Conservation (phyloP, 2,797 vertebrate species). For the Zenarchopterus dispar region DNA sequence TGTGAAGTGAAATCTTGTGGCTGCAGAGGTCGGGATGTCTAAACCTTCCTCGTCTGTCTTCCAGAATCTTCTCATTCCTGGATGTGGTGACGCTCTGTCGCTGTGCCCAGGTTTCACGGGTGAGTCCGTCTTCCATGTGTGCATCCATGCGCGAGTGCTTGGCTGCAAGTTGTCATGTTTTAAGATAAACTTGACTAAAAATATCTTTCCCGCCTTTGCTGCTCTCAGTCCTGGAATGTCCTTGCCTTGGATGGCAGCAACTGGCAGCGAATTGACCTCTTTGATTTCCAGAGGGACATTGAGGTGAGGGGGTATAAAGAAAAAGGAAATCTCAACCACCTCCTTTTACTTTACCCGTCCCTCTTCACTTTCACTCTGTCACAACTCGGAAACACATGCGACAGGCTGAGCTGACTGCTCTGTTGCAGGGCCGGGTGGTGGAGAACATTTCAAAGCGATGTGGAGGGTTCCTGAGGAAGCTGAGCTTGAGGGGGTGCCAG, state of each 20-base stretch:
- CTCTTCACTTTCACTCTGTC: background rate
- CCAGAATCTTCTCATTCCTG: conserved; percentile 98
- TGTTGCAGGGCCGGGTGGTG: conserved; percentile 91
- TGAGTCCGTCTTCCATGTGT: conserved; percentile 81
- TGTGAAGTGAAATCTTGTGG: conserved; percentile 58
- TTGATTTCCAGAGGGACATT: conserved; percentile 98
- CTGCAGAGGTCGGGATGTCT: conserved; percentile 55
- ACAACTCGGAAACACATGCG: background rate
- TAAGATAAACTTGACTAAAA: conserved; percentile 17
- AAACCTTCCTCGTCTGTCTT: conserved; percentile 68
- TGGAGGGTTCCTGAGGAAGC: conserved; percentile 94
- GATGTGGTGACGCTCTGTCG: conserved; percentile 98
- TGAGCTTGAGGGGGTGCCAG: conserved; percentile 93
- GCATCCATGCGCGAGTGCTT: conserved; percentile 24
- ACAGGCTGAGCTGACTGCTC: conserved; percentile 22
- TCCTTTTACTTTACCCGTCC: background rate
- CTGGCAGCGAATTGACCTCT: conserved; percentile 98
- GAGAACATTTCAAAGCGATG: conserved; percentile 99
- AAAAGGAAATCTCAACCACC: too few relatives aligned
- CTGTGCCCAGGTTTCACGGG: conserved; percentile 97
- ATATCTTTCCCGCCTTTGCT: conserved; percentile 28
- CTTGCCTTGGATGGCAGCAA: conserved; percentile 98
- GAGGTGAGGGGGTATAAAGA: conserved; percentile 82
- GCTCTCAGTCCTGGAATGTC: conserved; percentile 93
- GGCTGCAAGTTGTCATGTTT: background rate